phyloP scores from a whole-genome alignment of 2,888 invertebrate species.

The Andrena flavipes region DNA sequence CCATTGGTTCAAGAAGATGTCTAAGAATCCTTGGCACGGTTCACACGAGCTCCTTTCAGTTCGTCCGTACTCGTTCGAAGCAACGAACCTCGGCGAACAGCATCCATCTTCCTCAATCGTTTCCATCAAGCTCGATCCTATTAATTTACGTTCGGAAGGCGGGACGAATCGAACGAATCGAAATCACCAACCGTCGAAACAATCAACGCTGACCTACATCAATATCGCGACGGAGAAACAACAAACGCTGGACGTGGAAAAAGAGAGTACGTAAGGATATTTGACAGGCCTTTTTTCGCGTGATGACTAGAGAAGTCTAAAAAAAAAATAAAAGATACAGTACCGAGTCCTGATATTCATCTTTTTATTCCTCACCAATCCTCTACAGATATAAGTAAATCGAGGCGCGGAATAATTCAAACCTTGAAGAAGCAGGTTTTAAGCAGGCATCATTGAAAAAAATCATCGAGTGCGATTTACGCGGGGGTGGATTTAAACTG shows the following conservation, averaged over 20 bases:
- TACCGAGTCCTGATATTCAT: too few relatives aligned
- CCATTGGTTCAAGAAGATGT: too few relatives aligned
- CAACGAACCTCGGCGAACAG: not conserved
- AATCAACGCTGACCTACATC: slow-evolving; percentile 6
- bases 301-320: not conserved
- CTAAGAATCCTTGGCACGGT: too few relatives aligned
- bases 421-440: too few relatives aligned
- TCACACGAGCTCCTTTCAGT: not conserved
- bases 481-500: not conserved
- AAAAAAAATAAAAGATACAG: too few relatives aligned
- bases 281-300: not conserved
- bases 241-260: not conserved
- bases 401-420: too few relatives aligned
- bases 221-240: not conserved
- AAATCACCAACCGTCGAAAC: slow-evolving; percentile 5
- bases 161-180: slow-evolving; percentile 7
- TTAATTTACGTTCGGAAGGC: slow-evolving; percentile 4
- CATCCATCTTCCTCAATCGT: slow-evolving; percentile 9
- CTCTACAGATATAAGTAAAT: too few relatives aligned
- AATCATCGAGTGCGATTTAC: not conserved
- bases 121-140: not conserved
- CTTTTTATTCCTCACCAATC: too few relatives aligned
- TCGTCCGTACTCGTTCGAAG: not conserved
- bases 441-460: not conserved
- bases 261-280: not conserved